phyloP scores from a whole-genome alignment of 1,140 invertebrate genomes.

The Drosophila miranda region DNA sequence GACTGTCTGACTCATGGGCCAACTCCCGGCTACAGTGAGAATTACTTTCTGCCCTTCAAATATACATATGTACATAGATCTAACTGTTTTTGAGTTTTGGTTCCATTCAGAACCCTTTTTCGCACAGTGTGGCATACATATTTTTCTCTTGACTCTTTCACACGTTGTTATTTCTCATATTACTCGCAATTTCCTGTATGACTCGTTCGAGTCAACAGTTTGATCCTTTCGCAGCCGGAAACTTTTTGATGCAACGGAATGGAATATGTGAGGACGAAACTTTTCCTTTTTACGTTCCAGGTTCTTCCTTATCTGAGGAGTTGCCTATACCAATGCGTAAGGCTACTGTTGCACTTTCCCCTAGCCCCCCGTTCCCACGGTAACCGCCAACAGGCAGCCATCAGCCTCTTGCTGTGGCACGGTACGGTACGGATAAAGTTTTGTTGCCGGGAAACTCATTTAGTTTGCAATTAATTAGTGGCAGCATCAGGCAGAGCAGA shows the following conservation, averaged over 20 bases:
- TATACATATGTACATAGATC: no score
- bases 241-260: slow-evolving; percentile 13
- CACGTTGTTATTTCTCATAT: slow-evolving; percentile 1
- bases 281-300: background rate
- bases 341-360: slow-evolving; percentile 9
- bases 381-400: slow-evolving; percentile 27
- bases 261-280: slow-evolving; percentile 30
- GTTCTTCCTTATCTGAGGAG: background rate
- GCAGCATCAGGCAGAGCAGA: slow-evolving; percentile 44
- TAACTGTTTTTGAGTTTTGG: no score
- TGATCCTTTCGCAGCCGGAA: slow-evolving; percentile 3
- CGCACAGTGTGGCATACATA: background rate
- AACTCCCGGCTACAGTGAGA: background rate
- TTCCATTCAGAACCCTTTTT: background rate
- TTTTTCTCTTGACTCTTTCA: background rate
- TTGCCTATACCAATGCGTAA: slow-evolving; percentile 2
- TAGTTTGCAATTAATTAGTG: slow-evolving; percentile 78
- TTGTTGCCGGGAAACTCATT: slow-evolving; percentile 63
- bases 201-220: slow-evolving; percentile 10
- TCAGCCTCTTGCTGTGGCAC: slow-evolving; percentile 36
- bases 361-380: no score
- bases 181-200: slow-evolving; percentile 30
- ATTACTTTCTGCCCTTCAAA: no score
- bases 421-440: slow-evolving; percentile 45
- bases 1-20: slow-evolving; percentile 22